Conservation (phyloP, 2,888 invertebrate genomes). For the Protula sp. region DNA sequence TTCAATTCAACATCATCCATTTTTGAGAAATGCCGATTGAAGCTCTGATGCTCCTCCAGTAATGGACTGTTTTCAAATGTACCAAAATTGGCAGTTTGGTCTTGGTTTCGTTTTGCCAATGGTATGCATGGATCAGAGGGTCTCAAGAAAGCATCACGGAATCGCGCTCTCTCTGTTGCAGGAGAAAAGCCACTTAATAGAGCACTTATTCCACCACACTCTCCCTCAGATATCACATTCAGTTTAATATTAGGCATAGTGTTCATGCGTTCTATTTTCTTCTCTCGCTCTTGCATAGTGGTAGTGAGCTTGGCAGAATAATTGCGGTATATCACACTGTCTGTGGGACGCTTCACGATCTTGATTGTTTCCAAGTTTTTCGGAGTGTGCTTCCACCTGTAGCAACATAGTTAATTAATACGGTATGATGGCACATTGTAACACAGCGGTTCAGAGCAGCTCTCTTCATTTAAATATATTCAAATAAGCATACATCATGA, state of each 20-base stretch:
- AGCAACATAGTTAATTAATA: too few relatives aligned
- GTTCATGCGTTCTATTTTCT: slow-evolving; percentile 23
- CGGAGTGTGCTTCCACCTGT: slow-evolving; percentile 31
- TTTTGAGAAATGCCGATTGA: too few relatives aligned
- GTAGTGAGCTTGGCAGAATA: slow-evolving; percentile 25
- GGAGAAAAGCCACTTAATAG: background rate
- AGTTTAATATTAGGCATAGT: slow-evolving; percentile 28
- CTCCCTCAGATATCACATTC: background rate
- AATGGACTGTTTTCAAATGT: background rate
- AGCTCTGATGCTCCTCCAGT: too few relatives aligned
- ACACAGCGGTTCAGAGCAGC: too few relatives aligned
- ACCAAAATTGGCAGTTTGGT: background rate
- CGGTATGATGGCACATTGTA: too few relatives aligned
- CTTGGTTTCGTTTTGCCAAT: background rate
- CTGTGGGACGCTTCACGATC: slow-evolving; percentile 47
- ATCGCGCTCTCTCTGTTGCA: background rate
- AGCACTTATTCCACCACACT: background rate
- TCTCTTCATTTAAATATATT: too few relatives aligned
- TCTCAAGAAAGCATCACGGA: background rate
- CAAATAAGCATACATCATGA: too few relatives aligned
- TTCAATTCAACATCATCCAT: background rate
- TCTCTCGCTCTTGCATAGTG: slow-evolving; percentile 24
- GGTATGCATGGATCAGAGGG: background rate
- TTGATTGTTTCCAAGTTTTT: slow-evolving; percentile 46
- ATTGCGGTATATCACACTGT: slow-evolving; percentile 51